phyloP scores from a whole-genome alignment of 2,113 vertebrate genomes.

The Cyphomyrus discorhynchus region DNA sequence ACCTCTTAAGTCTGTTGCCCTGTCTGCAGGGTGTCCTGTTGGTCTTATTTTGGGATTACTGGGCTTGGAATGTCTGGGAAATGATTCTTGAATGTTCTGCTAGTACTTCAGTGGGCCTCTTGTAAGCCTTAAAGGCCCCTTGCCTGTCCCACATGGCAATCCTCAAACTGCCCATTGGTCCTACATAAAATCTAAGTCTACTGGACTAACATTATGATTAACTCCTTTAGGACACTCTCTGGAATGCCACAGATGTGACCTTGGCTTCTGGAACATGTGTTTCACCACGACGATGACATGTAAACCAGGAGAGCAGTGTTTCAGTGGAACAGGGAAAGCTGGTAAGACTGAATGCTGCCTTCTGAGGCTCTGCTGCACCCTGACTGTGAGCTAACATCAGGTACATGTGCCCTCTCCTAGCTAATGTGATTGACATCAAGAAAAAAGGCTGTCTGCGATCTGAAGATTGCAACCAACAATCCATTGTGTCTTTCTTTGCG shows the following conservation, averaged over 20 bases:
- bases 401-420: constrained; percentile 17
- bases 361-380: too few species aligned
- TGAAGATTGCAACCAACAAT: constrained; percentile 42
- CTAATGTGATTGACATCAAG: constrained; percentile 45
- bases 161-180: neutral
- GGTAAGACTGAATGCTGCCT: constrained; percentile 39
- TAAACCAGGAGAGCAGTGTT: constrained; percentile 30
- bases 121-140: neutral
- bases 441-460: constrained; percentile 45
- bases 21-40: neutral
- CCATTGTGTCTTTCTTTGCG: constrained; percentile 31
- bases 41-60: neutral
- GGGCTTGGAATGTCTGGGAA: neutral
- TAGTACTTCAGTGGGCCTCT: too few species aligned
- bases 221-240: constrained; percentile 50
- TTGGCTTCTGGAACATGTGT: constrained; percentile 38
- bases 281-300: constrained; percentile 35
- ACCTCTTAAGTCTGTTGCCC: too few species aligned
- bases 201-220: neutral
- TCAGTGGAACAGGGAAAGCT: constrained; percentile 43
- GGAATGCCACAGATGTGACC: constrained; percentile 55
- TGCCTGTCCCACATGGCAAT: neutral
- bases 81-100: too few species aligned
- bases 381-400: neutral
- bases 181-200: neutral